Base-by-base conservation (phyloP, 2,797 vertebrate species). In the Amazona finschi region DNA sequence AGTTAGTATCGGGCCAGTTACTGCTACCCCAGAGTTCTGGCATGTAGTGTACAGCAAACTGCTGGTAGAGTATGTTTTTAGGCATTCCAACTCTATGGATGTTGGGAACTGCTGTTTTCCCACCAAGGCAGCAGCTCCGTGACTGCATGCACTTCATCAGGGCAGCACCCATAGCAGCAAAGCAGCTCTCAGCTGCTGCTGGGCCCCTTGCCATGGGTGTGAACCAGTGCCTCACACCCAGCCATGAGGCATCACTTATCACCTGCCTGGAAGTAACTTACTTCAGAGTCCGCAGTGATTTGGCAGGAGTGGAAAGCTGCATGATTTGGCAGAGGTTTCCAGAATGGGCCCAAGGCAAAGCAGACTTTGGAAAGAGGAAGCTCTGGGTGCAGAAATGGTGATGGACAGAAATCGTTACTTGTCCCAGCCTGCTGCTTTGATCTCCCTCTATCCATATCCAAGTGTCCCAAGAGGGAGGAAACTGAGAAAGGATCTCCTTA, bases 171-270 rank as follows among this genome's bases (percentile, higher is more conserved):
- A 0, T 6, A 9, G 57, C 44, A 46, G 28, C 12, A 1, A 22
- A 74, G 69, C 81, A 27, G 24, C 20, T 61, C 5, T 1, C 27
- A 17, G 75, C 53, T 27, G 11, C 72, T 41, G 55, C 58, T 14
- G 36, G 38, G 57, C 24, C 30, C 38, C 0, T 3, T 14, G 52
- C 47, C 2, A 1, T 1, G 4, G 33, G 4, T 20, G 11, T 44
- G 28, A 73, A 12, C 55, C 44, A 4, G 25, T 2, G 8, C 30
- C 43, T 57, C 1, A 0, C 49, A 31, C 53, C 1, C 41, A 36
- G 53, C 36, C 39, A 0, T 1, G 22, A 24, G 72, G 8, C 36
- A 11, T 62, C 77, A 2, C 70, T 30, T 9, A 0, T 0, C 60
- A 49, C 85, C 64, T 25, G 17, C 31, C 70, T 72, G 69, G 43